Base-by-base conservation (phyloP, 2,113 vertebrate species). In the Rhea americana region DNA sequence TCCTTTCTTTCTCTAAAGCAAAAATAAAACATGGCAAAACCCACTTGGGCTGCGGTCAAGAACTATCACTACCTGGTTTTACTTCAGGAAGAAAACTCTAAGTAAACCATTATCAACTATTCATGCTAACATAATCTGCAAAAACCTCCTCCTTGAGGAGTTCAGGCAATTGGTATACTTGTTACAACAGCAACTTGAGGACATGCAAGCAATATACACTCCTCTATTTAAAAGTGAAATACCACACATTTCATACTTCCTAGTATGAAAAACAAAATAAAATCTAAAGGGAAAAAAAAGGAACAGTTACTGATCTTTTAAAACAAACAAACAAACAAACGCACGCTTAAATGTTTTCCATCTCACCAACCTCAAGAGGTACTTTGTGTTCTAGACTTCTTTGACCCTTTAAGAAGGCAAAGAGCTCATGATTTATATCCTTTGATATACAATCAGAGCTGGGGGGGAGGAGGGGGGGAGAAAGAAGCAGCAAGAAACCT, bases 191-290 rank as follows among this genome's bases (percentile, higher is more conserved):
- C 41, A 35, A 3, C 45, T 2, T 3, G 37, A 47, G 47, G 11
- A 6, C 1, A 9, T 16, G 21, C 10, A 35, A 25, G n/a, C 56
- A 53, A 5, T 1, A 11, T 0, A 12, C 7, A n/a, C 65, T 26
- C n/a, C 17, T 20, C 48, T n/a, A 24, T 4, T 68, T 2, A 1
- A 0, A 81, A 39, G 3, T 9, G 32, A 24, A 32, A 4, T 9
- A 63, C 62, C 63, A 37, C 2, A 8, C 0, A 41, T 19, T 28
- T 20, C 67, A 32, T 0, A 50, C 51, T 2, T 48, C 47, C 58
- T 39, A 32, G 48, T 7, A 1, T 21, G 53, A 39, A 28, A 45
- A 8, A 61, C 3, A 37, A 13, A 61, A 4, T 3, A 20, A 86
- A 37, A 45, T 28, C 5, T 13, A 45, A 0, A 1, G 8, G 18